Evolutionary conservation across 2,797 vertebrate species (phyloP).

Genomic region (Falco cherrug): DNA sequence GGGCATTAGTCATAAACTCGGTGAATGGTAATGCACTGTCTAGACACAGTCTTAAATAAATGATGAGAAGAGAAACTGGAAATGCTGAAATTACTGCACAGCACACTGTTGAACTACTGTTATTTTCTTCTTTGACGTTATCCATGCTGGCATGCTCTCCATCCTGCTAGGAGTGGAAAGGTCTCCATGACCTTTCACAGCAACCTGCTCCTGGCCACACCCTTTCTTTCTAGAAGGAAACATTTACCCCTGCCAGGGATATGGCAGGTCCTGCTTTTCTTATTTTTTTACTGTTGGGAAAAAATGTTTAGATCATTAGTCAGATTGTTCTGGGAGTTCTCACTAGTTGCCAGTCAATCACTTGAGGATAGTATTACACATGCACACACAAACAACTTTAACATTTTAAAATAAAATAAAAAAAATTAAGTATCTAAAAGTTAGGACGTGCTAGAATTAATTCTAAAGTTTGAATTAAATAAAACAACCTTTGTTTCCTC

Average conservation of each 20-base stretch:
- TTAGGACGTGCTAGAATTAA: neutral
- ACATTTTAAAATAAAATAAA: neutral
- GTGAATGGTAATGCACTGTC: slow-evolving; percentile 65
- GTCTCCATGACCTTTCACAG: neutral
- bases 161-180: neutral
- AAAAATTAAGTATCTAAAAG: neutral
- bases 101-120: neutral
- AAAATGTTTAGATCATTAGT: neutral
- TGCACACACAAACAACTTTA: neutral
- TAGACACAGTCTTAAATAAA: slow-evolving; percentile 73
- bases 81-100: slow-evolving; percentile 32
- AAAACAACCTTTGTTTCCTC: neutral
- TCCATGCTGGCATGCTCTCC: neutral
- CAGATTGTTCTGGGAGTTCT: neutral
- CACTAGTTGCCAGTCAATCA: neutral
- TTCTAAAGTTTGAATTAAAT: neutral
- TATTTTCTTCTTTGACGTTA: slow-evolving; percentile 5
- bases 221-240: neutral
- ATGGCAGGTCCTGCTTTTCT: neutral
- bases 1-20: slow-evolving; percentile 57
- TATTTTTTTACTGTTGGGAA: neutral
- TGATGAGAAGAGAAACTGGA: slow-evolving; percentile 63
- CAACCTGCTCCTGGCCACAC: neutral
- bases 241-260: neutral
- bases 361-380: neutral